phyloP scores from a whole-genome alignment of 2,113 vertebrate genomes.

The Corythornis madagascariensis region DNA sequence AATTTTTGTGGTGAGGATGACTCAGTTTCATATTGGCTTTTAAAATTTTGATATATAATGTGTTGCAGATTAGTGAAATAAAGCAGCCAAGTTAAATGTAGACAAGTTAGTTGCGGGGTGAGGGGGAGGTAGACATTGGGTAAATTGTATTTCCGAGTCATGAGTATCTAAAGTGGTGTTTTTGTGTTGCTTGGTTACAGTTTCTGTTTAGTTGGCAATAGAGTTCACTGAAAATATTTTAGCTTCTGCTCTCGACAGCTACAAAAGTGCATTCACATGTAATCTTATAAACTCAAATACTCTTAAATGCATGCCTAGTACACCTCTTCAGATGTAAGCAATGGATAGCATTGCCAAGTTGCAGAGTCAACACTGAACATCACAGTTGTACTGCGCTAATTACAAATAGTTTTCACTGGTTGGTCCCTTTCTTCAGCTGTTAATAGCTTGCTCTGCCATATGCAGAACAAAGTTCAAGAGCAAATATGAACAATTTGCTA shows the following conservation, averaged over 20 bases:
- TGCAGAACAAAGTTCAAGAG: slow-evolving; percentile 29
- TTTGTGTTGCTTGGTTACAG: slow-evolving; percentile 54
- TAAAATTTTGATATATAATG: neutral
- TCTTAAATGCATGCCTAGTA: neutral
- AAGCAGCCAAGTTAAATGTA: slow-evolving; percentile 1
- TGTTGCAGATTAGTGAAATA: slow-evolving; percentile 11
- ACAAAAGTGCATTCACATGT: neutral
- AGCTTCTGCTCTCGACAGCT: slow-evolving; percentile 37
- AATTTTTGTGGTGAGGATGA: neutral
- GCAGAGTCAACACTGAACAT: neutral
- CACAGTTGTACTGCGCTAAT: neutral
- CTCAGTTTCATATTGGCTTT: neutral
- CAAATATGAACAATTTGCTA: neutral
- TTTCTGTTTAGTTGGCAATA: slow-evolving; percentile 53
- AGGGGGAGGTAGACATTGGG: neutral
- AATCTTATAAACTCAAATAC: neutral
- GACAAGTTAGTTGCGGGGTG: neutral
- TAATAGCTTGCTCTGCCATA: neutral
- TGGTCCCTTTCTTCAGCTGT: neutral
- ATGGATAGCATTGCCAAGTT: neutral
- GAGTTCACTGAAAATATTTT: slow-evolving; percentile 35
- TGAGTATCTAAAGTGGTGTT: slow-evolving; percentile 39
- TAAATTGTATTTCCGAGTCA: slow-evolving; percentile 31
- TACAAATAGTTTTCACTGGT: neutral
- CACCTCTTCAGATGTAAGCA: neutral